phyloP scores from a whole-genome alignment of 1,140 invertebrate genomes.

The Nebria ingens region DNA sequence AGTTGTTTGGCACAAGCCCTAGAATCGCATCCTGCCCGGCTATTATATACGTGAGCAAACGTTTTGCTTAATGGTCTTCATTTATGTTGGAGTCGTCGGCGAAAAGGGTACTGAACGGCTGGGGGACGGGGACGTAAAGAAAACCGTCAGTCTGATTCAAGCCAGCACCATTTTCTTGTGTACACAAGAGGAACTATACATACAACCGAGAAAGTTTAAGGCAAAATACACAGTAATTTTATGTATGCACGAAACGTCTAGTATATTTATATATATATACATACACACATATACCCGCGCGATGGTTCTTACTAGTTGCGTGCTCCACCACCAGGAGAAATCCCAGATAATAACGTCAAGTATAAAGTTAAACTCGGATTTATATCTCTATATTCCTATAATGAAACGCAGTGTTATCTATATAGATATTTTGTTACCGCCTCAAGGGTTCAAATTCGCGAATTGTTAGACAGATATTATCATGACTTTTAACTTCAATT shows the following conservation, averaged over 20 bases:
- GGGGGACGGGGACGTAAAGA: neutral
- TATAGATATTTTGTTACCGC: too few relatives aligned
- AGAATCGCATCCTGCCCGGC: neutral
- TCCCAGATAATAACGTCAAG: neutral
- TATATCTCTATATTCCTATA: too few relatives aligned
- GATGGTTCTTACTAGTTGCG: neutral
- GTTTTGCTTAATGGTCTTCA: constrained; percentile 9
- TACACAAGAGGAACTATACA: neutral
- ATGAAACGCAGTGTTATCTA: too few relatives aligned
- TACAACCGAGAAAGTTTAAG: constrained; percentile 3
- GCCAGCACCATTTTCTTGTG: neutral
- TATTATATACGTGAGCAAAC: constrained; percentile 7
- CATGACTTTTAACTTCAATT: too few relatives aligned
- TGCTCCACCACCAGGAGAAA: neutral
- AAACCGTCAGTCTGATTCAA: neutral
- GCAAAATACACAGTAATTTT: constrained; percentile 5
- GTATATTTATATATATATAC: too few relatives aligned
- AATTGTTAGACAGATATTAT: too few relatives aligned
- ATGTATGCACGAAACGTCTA: constrained; percentile 4
- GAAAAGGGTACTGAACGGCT: neutral
- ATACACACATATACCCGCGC: neutral
- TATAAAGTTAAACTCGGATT: neutral
- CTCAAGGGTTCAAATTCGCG: too few relatives aligned
- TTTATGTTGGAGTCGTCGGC: neutral
- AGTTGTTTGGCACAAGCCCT: neutral